Conservation (phyloP, 2,888 invertebrate species). For the Disparrhopalites patrizii region DNA sequence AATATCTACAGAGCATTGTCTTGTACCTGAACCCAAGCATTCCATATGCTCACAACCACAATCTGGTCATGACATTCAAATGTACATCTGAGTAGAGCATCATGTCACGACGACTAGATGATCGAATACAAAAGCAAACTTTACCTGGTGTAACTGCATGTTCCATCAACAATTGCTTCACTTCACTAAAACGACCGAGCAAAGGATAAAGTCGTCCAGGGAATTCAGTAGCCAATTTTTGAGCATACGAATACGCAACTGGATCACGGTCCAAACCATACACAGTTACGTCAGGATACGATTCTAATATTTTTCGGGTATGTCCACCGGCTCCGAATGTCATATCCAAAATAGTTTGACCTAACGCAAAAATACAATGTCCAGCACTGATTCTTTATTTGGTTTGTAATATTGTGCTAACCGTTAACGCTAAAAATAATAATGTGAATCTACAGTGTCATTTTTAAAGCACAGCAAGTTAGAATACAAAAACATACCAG, state of each 20-base stretch:
- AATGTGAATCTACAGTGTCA: not conserved
- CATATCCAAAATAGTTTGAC: constrained; percentile 79
- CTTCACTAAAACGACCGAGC: constrained; percentile 81
- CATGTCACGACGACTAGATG: too few species aligned
- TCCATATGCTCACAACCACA: too few species aligned
- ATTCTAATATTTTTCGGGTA: constrained; percentile 66
- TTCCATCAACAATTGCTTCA: constrained; percentile 64
- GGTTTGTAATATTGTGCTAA: not conserved
- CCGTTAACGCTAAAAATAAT: not conserved
- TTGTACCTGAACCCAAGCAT: too few species aligned
- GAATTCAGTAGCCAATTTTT: constrained; percentile 62
- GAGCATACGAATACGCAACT: constrained; percentile 65
- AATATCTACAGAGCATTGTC: not conserved
- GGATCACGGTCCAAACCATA: constrained; percentile 88
- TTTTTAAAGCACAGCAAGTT: not conserved
- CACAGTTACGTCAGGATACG: constrained; percentile 62
- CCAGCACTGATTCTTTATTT: not conserved
- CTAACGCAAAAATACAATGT: constrained; percentile 50
- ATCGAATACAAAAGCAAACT: not conserved
- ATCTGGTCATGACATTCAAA: too few species aligned
- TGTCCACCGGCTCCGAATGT: constrained; percentile 96
- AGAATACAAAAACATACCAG: too few species aligned
- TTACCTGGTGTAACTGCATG: constrained; percentile 57
- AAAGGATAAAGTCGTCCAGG: constrained; percentile 72
- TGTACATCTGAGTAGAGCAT: too few species aligned